A percentile compares a stretch with the other conserved stretches of the same genome.
These are phyloP conservation scores for Aquatica leii DNA, from an alignment of 2,888 invertebrate species.

Conservation along the genomic window DNA sequence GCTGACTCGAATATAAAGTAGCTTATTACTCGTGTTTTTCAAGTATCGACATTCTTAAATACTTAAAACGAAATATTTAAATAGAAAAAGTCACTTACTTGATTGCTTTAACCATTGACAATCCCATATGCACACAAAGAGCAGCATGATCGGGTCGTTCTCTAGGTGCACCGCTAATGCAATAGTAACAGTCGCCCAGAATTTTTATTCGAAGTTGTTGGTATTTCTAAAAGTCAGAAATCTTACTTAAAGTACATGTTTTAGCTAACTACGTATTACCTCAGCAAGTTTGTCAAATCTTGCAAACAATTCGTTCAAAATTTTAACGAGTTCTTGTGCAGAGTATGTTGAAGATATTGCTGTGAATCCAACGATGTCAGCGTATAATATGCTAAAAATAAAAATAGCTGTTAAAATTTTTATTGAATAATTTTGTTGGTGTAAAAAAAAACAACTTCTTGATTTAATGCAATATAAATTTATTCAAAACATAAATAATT, in stretches of 20 bases:
- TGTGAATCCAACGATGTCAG: slow-evolving; percentile 98
- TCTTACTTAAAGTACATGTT: background rate
- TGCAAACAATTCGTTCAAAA: slow-evolving; percentile 94
- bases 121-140: slow-evolving; percentile 93
- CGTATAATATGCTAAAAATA: slow-evolving; percentile 85
- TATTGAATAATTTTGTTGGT: too few species aligned
- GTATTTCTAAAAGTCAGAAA: slow-evolving; percentile 75
- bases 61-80: too few species aligned
- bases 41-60: too few species aligned
- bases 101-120: slow-evolving; percentile 96
- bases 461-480: too few species aligned
- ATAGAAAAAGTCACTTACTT: slow-evolving; percentile 78
- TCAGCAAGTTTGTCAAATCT: slow-evolving; percentile 90
- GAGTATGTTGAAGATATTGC: slow-evolving; percentile 95
- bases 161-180: slow-evolving; percentile 93
- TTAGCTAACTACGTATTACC: slow-evolving; percentile 64
- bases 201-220: slow-evolving; percentile 95
- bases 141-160: slow-evolving; percentile 92
- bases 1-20: too few species aligned
- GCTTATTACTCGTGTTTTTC: too few species aligned
- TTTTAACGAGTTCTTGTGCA: slow-evolving; percentile 94
- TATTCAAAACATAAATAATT: too few species aligned
- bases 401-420: background rate
- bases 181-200: slow-evolving; percentile 97
- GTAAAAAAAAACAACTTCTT: too few species aligned